phyloP scores from a whole-genome alignment of 2,888 invertebrate genomes.

The Linnaemya tessellans region DNA sequence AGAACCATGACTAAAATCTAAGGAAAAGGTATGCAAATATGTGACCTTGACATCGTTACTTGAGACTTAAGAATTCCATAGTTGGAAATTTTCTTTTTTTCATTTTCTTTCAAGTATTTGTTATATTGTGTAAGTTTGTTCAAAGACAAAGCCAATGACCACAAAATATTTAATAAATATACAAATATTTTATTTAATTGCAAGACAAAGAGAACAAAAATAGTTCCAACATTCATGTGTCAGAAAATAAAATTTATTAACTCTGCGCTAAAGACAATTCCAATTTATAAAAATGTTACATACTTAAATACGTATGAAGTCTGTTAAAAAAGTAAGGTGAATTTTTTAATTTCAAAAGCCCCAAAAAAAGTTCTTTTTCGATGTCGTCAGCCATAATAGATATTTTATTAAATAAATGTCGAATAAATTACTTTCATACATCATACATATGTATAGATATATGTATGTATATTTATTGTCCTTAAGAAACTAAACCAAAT shows the following conservation, averaged over 20 bases:
- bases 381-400: no score
- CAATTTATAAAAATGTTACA: no score
- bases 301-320: no score
- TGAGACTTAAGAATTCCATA: slow-evolving; percentile 35
- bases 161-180: background rate
- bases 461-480: background rate
- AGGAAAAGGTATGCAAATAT: slow-evolving; percentile 32
- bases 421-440: background rate
- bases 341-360: no score
- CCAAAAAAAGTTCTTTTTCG: no score
- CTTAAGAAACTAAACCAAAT: slow-evolving; percentile 4
- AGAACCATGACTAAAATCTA: slow-evolving; percentile 17
- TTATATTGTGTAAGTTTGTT: background rate
- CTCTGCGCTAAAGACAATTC: no score
- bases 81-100: background rate
- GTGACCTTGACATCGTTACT: slow-evolving; percentile 67
- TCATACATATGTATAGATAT: no score
- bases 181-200: background rate
- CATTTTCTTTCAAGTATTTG: slow-evolving; percentile 3
- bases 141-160: slow-evolving; percentile 31
- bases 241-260: background rate
- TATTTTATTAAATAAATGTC: no score
- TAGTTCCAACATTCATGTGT: no score
- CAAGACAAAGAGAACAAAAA: background rate
- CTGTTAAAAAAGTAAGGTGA: no score